These are phyloP conservation scores for Pseudomyrmex flavicornis DNA, from an alignment of 1,140 invertebrate species.

Conservation along the genomic window DNA sequence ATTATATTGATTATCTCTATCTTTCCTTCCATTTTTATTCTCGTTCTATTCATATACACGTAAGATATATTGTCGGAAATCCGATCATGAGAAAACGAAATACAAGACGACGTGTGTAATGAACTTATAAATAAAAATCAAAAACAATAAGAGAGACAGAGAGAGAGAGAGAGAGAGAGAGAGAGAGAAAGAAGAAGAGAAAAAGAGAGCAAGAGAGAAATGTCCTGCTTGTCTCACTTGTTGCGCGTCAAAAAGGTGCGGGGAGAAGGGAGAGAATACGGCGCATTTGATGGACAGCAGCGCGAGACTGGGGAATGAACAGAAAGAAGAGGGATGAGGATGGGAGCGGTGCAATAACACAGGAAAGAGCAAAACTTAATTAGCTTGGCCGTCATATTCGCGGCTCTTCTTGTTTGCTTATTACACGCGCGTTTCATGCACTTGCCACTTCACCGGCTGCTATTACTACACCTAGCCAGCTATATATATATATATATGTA, in stretches of 20 bases:
- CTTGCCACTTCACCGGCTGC: slow-evolving; percentile 33
- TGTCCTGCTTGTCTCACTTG: slow-evolving; percentile 67
- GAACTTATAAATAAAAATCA: background rate
- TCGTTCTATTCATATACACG: too few species aligned
- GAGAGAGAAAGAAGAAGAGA: slow-evolving; percentile 9
- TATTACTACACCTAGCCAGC: background rate
- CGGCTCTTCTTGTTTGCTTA: slow-evolving; percentile 64
- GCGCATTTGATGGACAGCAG: slow-evolving; percentile 48
- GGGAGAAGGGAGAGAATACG: background rate
- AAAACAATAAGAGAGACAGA: background rate
- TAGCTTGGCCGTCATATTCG: slow-evolving; percentile 58
- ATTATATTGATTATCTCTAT: background rate
- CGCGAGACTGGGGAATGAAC: background rate
- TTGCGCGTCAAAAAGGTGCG: slow-evolving; percentile 55
- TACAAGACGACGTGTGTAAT: background rate
- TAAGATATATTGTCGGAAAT: too few species aligned
- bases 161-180: background rate
- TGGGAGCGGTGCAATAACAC: slow-evolving; percentile 57
- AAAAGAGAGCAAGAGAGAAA: slow-evolving; percentile 23
- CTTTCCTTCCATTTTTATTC: too few species aligned
- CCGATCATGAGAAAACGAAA: background rate
- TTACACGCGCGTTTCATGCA: slow-evolving; percentile 53
- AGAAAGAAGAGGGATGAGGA: slow-evolving; percentile 15
- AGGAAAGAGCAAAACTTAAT: slow-evolving; percentile 71
- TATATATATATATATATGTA: background rate